phyloP scores from a whole-genome alignment of 2,888 invertebrate species.

The Ichneumoninae sp. region DNA sequence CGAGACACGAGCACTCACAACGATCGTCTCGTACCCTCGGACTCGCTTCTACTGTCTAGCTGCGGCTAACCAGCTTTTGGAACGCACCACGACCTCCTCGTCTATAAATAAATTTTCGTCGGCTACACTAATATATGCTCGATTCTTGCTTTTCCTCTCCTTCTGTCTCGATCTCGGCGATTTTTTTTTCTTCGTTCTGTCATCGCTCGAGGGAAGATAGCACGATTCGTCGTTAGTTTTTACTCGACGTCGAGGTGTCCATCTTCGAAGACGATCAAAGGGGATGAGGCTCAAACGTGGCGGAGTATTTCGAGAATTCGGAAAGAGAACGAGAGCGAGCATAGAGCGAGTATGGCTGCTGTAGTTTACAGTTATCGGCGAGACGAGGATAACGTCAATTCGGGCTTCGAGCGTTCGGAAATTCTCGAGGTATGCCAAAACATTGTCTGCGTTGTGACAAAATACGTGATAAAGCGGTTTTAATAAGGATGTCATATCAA shows the following conservation, averaged over 20 bases:
- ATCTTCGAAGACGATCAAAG: slow-evolving; percentile 19
- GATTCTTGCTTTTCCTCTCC: slow-evolving; percentile 66
- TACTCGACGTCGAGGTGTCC: slow-evolving; percentile 47
- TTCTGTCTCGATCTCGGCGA: slow-evolving; percentile 21
- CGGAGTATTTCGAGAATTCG: slow-evolving; percentile 53
- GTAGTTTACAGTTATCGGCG: background rate
- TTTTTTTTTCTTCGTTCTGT: slow-evolving; percentile 42
- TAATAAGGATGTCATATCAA: background rate
- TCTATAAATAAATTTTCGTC: slow-evolving; percentile 82
- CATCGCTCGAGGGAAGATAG: slow-evolving; percentile 62
- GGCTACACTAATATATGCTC: slow-evolving; percentile 76
- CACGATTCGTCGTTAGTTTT: slow-evolving; percentile 75
- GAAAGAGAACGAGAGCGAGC: slow-evolving; percentile 27
- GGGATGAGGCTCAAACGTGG: slow-evolving; percentile 4
- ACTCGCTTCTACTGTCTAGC: slow-evolving; percentile 77
- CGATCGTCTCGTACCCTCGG: slow-evolving; percentile 65
- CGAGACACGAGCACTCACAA: slow-evolving; percentile 63
- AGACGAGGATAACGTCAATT: background rate
- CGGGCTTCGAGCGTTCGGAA: background rate
- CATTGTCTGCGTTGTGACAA: background rate
- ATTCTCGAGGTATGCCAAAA: slow-evolving; percentile 10
- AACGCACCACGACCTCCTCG: slow-evolving; percentile 82
- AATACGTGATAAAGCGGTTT: background rate
- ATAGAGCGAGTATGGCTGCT: background rate
- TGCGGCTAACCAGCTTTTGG: slow-evolving; percentile 79